Evolutionary conservation across 1,140 invertebrate species (phyloP), one percentile per base, ranked within the genome.

Genomic region (Bombus superbus): DNA sequence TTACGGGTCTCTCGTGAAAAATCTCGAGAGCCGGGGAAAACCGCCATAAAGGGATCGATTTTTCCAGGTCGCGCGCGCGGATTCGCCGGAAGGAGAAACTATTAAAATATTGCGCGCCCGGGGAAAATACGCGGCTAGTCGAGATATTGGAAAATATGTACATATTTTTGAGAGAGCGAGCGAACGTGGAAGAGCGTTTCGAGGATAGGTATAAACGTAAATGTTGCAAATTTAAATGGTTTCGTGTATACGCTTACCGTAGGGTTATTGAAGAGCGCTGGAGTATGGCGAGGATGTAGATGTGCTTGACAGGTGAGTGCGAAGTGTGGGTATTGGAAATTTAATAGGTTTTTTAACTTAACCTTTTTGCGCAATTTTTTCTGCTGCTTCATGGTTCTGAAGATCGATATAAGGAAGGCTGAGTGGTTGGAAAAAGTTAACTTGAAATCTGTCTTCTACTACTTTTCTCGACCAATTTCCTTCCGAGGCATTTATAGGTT

Each of bases 1-100:
- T 78, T 66, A 66, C 75, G 57, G n/a, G 75, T 78, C 75, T 42
- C 57, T 38, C 8, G 75, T 78, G 57, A 64, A 78, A 78, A 78
- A 78, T 78, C 75, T 64, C 75, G 38, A 15, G 40, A 11, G 25
- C 13, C 75, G 28, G 28, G 38, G 38, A 42, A 77, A 44, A 64
- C 38, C 38, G 59, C 8, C 18, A 40, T 78, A 18, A 40, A 66
- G 40, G 59, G 28, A 78, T 78, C 59, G 75, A 64, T 78, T 64
- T 78, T 78, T 59, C 57, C 75, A 64, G 38, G 75, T 59, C 75
- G 47, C 35, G 28, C 74, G 74, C 38, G 40, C 11, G 9, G 28
- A 32, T 38, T n/a, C 42, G 15, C 18, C 3, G n/a, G n/a, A 32
- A 35, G 73, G 18, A 15, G 32, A 32, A n/a, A 0, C 40, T 73